A percentile compares a stretch with the other conserved stretches of the same genome.
These are phyloP conservation scores for Hemicentrotus pulcherrimus DNA, from an alignment of 35 echinoderm and acorn worm species.

Conservation along the genomic window DNA sequence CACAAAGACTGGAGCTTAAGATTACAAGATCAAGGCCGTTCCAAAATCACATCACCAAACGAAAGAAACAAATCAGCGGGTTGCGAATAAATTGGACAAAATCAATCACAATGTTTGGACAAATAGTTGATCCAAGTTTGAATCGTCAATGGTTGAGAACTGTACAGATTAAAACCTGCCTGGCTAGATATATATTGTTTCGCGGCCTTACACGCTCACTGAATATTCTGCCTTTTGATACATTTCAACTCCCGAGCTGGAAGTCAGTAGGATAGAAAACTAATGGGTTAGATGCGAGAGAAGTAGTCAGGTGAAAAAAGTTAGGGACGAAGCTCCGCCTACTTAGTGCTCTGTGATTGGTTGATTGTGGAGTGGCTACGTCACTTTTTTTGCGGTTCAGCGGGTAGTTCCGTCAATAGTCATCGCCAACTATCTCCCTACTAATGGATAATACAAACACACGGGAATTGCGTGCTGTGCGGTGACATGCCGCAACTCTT, in stretches of 20 bases:
- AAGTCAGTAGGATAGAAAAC: constrained; percentile 30
- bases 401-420: constrained; percentile 27
- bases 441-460: constrained; percentile 46
- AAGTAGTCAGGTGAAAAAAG: constrained; percentile 11
- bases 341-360: constrained; percentile 8
- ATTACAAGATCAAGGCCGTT: constrained; percentile 12
- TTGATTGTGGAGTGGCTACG: not conserved
- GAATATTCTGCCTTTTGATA: constrained; percentile 30
- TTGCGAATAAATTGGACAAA: constrained; percentile 49
- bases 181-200: constrained; percentile 37
- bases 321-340: constrained; percentile 29
- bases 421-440: constrained; percentile 43
- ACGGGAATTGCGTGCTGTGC: constrained; percentile 27
- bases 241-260: constrained; percentile 38
- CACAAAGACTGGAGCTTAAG: not conserved
- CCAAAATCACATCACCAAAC: constrained; percentile 15
- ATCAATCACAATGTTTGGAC: not conserved
- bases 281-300: not conserved
- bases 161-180: not conserved
- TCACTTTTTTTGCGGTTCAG: constrained; percentile 31
- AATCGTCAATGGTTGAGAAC: constrained; percentile 13
- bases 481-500: constrained; percentile 15
- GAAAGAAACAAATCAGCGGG: constrained; percentile 33
- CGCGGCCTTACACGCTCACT: constrained; percentile 44
- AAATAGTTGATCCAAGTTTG: not conserved